Evolutionary conservation across 2,113 vertebrate species (phyloP).

Genomic region (Tetrao urogallus): DNA sequence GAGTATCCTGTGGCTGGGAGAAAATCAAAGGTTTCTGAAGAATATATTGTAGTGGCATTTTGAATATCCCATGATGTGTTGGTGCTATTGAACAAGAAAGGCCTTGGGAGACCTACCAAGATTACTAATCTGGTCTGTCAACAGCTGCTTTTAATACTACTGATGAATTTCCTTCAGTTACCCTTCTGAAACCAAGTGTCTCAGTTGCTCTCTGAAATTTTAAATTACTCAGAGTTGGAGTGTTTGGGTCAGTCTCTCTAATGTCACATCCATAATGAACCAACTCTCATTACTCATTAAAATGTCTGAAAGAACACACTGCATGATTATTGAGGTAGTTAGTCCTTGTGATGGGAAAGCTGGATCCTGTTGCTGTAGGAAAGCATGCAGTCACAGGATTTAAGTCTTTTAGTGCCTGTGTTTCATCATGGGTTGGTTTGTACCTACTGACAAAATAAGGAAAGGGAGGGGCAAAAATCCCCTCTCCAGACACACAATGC

Average conservation of each 20-base stretch:
- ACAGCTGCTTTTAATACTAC: neutral
- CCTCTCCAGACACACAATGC: neutral
- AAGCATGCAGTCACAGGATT: neutral
- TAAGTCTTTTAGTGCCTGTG: neutral
- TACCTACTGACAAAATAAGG: neutral
- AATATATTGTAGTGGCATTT: neutral
- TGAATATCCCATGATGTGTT: neutral
- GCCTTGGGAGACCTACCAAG: neutral
- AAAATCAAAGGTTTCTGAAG: neutral
- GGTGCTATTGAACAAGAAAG: neutral
- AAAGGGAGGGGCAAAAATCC: neutral
- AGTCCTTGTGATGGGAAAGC: neutral
- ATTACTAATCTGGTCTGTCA: neutral
- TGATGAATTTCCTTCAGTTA: neutral
- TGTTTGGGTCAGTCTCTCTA: neutral
- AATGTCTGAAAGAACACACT: neutral
- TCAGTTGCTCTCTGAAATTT: neutral
- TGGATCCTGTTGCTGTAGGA: neutral
- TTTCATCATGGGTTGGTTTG: neutral
- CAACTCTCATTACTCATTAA: neutral
- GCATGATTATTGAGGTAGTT: neutral
- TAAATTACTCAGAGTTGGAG: accelerated
- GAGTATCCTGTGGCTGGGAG: neutral
- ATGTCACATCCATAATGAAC: accelerated
- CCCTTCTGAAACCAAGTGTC: neutral